Percentiles rank a stretch among this genome's conserved stretches.
phyloP scores from a whole-genome alignment of 2,888 invertebrate species.

The Epinotia ramella region DNA sequence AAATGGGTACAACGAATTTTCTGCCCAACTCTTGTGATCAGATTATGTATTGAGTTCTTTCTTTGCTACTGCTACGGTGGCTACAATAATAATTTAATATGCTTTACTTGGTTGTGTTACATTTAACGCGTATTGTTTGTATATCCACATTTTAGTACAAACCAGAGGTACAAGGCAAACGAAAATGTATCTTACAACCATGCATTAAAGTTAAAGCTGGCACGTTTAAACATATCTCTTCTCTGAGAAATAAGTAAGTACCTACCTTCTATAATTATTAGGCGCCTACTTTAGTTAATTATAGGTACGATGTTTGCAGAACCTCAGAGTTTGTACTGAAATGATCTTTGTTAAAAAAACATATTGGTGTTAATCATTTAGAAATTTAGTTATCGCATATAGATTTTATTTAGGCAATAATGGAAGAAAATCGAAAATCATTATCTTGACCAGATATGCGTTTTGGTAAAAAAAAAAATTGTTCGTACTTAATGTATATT shows the following conservation, averaged over 20 bases:
- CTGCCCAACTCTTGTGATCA: background rate
- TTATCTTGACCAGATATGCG: background rate
- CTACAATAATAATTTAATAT: background rate
- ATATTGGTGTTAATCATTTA: background rate
- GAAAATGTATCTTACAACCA: background rate
- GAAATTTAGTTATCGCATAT: slow-evolving; percentile 5
- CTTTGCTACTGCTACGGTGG: background rate
- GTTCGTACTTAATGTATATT: slow-evolving; percentile 40
- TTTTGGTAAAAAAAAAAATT: slow-evolving; percentile 33
- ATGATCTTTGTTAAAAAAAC: background rate
- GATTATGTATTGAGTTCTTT: slow-evolving; percentile 8
- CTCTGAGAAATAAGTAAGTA: background rate
- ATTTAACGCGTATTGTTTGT: slow-evolving; percentile 52
- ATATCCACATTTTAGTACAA: slow-evolving; percentile 35
- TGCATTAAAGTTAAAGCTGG: background rate
- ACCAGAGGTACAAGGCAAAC: background rate
- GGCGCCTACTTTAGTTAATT: background rate
- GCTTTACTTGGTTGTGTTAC: slow-evolving; percentile 48
- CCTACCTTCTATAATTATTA: background rate
- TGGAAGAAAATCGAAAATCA: slow-evolving; percentile 25
- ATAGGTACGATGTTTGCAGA: background rate
- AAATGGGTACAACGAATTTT: background rate
- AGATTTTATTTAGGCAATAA: background rate
- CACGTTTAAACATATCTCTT: background rate
- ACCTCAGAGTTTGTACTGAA: slow-evolving; percentile 7